phyloP scores from a whole-genome alignment of 1,140 invertebrate species.

The Papilio helenus region DNA sequence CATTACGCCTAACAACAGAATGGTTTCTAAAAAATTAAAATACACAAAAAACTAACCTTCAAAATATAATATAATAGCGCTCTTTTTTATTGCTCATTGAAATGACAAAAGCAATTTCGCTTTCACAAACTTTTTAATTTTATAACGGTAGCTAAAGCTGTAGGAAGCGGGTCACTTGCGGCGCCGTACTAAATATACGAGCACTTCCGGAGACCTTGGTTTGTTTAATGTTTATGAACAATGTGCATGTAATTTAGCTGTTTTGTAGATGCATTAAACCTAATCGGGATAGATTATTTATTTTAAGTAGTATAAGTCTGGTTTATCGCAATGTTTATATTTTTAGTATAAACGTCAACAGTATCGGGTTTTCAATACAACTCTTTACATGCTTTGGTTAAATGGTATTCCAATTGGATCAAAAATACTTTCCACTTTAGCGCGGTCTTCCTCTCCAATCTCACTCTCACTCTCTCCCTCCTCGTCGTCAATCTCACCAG shows the following conservation, averaged over 20 bases:
- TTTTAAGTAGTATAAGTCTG: neutral
- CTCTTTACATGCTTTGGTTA: too few relatives aligned
- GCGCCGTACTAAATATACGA: constrained; percentile 23
- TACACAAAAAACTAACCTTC: constrained; percentile 17
- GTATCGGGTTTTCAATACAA: neutral
- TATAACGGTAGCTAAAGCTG: constrained; percentile 34
- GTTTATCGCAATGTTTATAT: neutral
- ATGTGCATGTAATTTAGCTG: neutral
- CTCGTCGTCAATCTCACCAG: too few relatives aligned
- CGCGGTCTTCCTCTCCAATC: too few relatives aligned
- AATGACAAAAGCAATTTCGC: constrained; percentile 37
- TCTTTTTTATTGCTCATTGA: constrained; percentile 30
- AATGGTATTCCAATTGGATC: too few relatives aligned
- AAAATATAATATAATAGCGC: constrained; percentile 24
- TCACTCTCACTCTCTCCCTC: too few relatives aligned
- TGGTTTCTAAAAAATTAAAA: constrained; percentile 8
- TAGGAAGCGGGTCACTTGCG: constrained; percentile 30
- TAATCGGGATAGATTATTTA: neutral
- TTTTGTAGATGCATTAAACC: neutral
- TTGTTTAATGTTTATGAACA: constrained; percentile 16
- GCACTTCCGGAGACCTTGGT: constrained; percentile 26
- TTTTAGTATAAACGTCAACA: neutral
- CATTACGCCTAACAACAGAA: constrained; percentile 2
- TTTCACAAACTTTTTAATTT: constrained; percentile 39
- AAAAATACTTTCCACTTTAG: too few relatives aligned